These are phyloP conservation scores for Nephrotoma guestfalica DNA, from an alignment of 2,888 invertebrate genomes.

Conservation along the genomic window DNA sequence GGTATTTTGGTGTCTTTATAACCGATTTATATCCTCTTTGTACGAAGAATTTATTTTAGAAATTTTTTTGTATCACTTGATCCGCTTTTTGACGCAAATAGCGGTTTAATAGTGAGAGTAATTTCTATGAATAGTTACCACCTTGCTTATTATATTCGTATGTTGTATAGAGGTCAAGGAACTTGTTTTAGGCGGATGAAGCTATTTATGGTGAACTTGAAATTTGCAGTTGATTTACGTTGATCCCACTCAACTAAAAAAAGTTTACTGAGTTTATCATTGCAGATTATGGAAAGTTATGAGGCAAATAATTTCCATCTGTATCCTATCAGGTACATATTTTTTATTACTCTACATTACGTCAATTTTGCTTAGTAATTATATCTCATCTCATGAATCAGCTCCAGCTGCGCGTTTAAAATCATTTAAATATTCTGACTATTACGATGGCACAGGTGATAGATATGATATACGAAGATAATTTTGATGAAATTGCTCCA, in stretches of 20 bases:
- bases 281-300: neutral
- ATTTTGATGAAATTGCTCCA: neutral
- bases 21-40: neutral
- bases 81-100: neutral
- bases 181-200: too few species aligned
- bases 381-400: neutral
- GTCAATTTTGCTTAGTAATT: neutral
- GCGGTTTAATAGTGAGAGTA: neutral
- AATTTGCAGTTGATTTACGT: neutral
- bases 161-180: too few species aligned
- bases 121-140: neutral
- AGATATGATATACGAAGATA: neutral
- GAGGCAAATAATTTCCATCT: neutral
- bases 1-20: neutral
- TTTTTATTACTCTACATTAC: neutral
- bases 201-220: neutral
- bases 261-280: neutral
- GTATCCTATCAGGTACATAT: neutral
- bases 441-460: neutral
- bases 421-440: neutral
- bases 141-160: too few species aligned
- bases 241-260: too few species aligned
- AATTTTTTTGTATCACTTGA: neutral
- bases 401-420: neutral
- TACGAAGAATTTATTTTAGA: neutral